Percentiles rank a stretch among this genome's conserved stretches.
These are phyloP conservation scores for Isaurus tuberculatus DNA, from an alignment of 92 coral and sea anemone genomes.

Conservation along the genomic window DNA sequence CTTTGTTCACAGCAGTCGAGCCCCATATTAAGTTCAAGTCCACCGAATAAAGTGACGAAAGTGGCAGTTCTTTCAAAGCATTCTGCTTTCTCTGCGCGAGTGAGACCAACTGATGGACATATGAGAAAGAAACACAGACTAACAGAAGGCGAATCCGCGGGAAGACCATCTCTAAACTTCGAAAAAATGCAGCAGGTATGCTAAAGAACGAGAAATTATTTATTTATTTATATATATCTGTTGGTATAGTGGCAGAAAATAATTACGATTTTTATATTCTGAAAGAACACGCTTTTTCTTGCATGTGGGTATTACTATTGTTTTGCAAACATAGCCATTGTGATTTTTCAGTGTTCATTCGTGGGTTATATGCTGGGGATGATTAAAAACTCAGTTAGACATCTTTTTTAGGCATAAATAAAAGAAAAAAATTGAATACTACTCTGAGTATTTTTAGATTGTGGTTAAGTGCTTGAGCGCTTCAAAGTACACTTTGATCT, in stretches of 20 bases:
- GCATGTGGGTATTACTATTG: conserved; percentile 38
- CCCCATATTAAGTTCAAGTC: conserved; percentile 73
- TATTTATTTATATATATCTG: background rate
- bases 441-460: background rate
- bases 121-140: conserved; percentile 90
- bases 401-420: background rate
- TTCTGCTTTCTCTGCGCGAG: conserved; percentile 82
- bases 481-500: background rate
- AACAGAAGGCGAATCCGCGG: conserved; percentile 68
- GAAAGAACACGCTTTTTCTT: conserved; percentile 49
- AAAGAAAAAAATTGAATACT: background rate
- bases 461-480: background rate
- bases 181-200: conserved; percentile 99
- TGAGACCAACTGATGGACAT: conserved; percentile 88
- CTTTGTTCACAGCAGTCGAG: conserved; percentile 76
- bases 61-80: conserved; percentile 90
- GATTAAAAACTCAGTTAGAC: background rate
- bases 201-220: background rate
- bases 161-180: conserved; percentile 92
- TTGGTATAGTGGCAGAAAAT: background rate
- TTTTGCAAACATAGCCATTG: conserved; percentile 17
- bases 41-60: conserved; percentile 78
- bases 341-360: conserved; percentile 18
- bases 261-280: background rate
- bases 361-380: background rate